Evolutionary conservation across 2,113 vertebrate species (phyloP), one percentile per base, ranked within the genome.

Genomic region (Macrotus californicus): DNA sequence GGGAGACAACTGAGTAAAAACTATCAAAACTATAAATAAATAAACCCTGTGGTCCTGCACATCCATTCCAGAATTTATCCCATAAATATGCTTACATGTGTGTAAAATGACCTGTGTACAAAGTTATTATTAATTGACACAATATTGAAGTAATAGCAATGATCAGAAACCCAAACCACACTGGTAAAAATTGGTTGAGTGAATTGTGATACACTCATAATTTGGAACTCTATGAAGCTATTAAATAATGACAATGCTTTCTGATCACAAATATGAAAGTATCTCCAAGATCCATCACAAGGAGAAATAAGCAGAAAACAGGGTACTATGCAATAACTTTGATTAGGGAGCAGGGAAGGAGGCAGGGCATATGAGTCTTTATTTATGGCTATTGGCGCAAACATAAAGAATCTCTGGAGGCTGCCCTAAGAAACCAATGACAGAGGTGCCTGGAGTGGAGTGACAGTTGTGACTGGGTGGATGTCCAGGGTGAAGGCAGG

Each of bases 21-120:
- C 26, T 87, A 64, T 87, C 70, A 95, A 94, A 88, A 94, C 84
- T 81, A 85, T 67, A 90, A 95, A 84, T 66, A 52, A 91, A 92
- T 72, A 89, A 92, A 59, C 21, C 19, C 46, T 69, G 48, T 43
- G 46, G 72, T 39, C 75, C 76, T 95, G 36, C 54, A 77, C 31
- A 86, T 89, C 67, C 83, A 82, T 86, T 90, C 84, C 61, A 54
- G 59, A 88, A 87, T 93, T 61, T 73, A 67, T 76, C 96, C 90
- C 81, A 82, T 92, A 96, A 87, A 81, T 81, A 79, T 12, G 15
- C 59, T 92, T 43, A 46, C 24, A 5, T 54, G 73, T 84, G 92
- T 93, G 26, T 80, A 87, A 95, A 92, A 76, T 61, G 73, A 46
- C 52, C 82, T 54, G 54, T 39, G 12, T 67, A 39, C 59, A 77